Base-by-base conservation (phyloP, 1,140 invertebrate species). In the Drosophila pseudoananassae region DNA sequence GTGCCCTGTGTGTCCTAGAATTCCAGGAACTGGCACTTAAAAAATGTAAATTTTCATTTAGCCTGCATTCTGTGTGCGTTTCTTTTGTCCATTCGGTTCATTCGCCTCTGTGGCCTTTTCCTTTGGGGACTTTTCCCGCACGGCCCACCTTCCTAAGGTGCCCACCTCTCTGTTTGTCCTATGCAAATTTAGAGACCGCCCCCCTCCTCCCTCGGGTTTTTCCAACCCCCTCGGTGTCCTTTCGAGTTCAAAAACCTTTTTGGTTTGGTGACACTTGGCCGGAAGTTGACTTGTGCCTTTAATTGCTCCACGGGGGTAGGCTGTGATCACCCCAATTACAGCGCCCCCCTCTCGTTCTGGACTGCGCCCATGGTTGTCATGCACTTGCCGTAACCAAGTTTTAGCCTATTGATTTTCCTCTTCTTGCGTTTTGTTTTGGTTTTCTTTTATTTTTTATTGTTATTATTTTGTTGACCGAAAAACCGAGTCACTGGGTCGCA, bases 211-310 rank as follows among this genome's bases (percentile, higher is more conserved):
- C 20, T 20, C 20, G 20, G 20, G 1, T 20, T 20, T 20, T 20
- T 20, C 20, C 2, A 43, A 27, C 25, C 51, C 47, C 65, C 15
- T 20, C 38, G 15, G 54, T 71, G 65, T 9, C 38, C 27, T 2
- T 14, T 46, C 27, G 82, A 36, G 83, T 87, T 87, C 82, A 82
- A 87, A 76, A 88, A 87, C 78, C 82, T 87, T 82, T 76, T 58
- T 75, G 33, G 38, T 76, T 85, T 64, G 82, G 74, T 87, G 82
- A 87, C 82, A 87, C 82, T 87, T 88, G 82, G 75, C 70, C 82
- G 82, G 83, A 87, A 68, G 70, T 66, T 57, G 57, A 38, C 73
- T 60, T 76, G 49, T 58, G 77, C 45, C 82, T 77, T 54, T 87
- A 87, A 85, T 85, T 85, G 82, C 25, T 27, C 25, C 6, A 66